These are phyloP conservation scores for Sturnus vulgaris DNA, from an alignment of 2,113 vertebrate species.

Conservation along the genomic window DNA sequence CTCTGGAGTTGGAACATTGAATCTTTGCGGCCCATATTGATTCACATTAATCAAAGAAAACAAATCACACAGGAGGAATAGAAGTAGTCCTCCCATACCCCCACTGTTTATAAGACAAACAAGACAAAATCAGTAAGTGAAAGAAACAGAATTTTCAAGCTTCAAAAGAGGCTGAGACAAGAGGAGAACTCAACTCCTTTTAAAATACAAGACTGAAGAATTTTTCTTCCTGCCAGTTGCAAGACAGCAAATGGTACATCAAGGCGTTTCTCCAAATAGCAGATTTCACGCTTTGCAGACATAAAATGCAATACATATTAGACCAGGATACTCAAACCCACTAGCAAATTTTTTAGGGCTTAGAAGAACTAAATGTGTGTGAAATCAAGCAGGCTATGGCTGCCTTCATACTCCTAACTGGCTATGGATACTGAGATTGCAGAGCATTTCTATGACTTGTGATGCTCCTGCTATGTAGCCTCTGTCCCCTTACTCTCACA, in stretches of 20 bases:
- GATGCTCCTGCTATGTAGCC: not conserved
- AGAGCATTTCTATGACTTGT: not conserved
- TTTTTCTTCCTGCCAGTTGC: not conserved
- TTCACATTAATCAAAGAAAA: constrained; percentile 43
- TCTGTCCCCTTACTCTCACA: not conserved
- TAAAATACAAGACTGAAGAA: not conserved
- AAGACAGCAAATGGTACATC: not conserved
- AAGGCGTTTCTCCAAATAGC: not conserved
- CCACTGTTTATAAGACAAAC: not conserved
- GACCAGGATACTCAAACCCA: not conserved
- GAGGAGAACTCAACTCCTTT: not conserved
- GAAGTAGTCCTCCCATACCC: not conserved
- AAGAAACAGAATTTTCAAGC: not conserved
- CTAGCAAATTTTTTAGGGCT: not conserved
- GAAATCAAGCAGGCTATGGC: not conserved
- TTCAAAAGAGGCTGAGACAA: constrained; percentile 1
- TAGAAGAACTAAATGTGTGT: not conserved
- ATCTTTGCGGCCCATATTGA: constrained; percentile 2
- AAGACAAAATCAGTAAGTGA: not conserved
- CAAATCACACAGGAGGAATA: not conserved
- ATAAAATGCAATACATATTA: not conserved
- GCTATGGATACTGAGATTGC: not conserved
- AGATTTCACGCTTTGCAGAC: not conserved
- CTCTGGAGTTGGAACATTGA: not conserved
- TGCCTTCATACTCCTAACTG: not conserved